Evolutionary conservation across 2,888 invertebrate genomes (phyloP).

Genomic region (Drosophila rubida): DNA sequence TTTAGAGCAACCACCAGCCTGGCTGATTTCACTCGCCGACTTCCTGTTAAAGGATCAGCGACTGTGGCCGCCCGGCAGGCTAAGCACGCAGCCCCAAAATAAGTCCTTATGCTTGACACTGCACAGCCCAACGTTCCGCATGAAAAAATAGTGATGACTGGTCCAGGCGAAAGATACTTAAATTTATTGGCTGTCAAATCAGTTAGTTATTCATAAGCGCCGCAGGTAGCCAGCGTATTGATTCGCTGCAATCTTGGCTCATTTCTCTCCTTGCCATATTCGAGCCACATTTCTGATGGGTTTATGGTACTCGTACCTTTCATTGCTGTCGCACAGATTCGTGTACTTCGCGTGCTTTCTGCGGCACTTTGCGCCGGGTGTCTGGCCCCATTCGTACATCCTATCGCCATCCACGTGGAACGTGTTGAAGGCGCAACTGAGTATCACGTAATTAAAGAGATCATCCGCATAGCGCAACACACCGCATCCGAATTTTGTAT

Average conservation of each 20-base stretch:
- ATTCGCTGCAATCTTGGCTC: too few species aligned
- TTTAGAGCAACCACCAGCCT: constrained; percentile 50
- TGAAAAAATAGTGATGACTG: too few species aligned
- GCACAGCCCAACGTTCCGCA: constrained; percentile 3
- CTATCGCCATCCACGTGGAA: constrained; percentile 12
- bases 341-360: constrained; percentile 17
- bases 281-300: neutral
- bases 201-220: neutral
- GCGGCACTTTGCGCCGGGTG: constrained; percentile 21
- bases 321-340: constrained; percentile 31
- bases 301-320: constrained; percentile 15
- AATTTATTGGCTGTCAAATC: constrained; percentile 10
- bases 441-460: neutral
- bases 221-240: neutral
- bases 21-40: constrained; percentile 34
- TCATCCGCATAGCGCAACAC: neutral
- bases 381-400: constrained; percentile 35
- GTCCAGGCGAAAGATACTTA: neutral
- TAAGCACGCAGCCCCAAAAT: constrained; percentile 20
- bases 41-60: constrained; percentile 40
- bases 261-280: neutral
- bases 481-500: constrained; percentile 42
- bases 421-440: constrained; percentile 47
- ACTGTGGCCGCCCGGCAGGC: constrained; percentile 10
- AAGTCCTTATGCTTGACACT: constrained; percentile 22